These are phyloP conservation scores for Aquatica leii DNA, from an alignment of 2,888 invertebrate genomes.

Conservation along the genomic window DNA sequence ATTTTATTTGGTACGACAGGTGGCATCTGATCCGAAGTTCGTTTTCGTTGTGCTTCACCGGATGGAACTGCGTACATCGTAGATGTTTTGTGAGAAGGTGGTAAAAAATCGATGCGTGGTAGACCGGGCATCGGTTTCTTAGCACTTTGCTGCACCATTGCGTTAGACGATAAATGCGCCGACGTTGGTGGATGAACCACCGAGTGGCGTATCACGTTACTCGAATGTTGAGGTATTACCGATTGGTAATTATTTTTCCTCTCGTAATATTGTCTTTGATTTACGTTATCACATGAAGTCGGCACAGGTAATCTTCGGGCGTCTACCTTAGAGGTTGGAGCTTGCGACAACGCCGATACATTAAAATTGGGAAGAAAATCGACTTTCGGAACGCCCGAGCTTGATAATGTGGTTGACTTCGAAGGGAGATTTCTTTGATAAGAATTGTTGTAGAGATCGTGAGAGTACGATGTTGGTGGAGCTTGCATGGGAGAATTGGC, in stretches of 20 bases:
- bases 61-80: constrained; percentile 39
- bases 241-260: constrained; percentile 25
- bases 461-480: constrained; percentile 48
- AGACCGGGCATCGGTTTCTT: constrained; percentile 43
- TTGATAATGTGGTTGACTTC: constrained; percentile 50
- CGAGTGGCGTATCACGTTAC: constrained; percentile 33
- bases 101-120: constrained; percentile 51
- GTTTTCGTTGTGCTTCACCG: constrained; percentile 51
- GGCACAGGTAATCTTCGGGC: constrained; percentile 26
- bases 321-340: constrained; percentile 26
- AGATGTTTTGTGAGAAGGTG: constrained; percentile 44
- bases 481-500: constrained; percentile 43
- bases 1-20: constrained; percentile 60
- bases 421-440: constrained; percentile 50
- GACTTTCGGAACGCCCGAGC: constrained; percentile 73
- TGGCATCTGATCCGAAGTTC: constrained; percentile 55
- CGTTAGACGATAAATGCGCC: constrained; percentile 40
- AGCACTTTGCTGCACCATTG: constrained; percentile 19
- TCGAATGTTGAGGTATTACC: constrained; percentile 1
- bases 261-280: constrained; percentile 28
- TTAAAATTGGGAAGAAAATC: constrained; percentile 81
- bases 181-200: constrained; percentile 43
- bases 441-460: constrained; percentile 48
- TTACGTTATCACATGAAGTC: constrained; percentile 21
- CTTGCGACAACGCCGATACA: constrained; percentile 54